Percentiles rank a stretch among this genome's conserved stretches.
These are phyloP conservation scores for Protobothrops mucrosquamatus DNA, from an alignment of 2,113 vertebrate species.

Conservation along the genomic window DNA sequence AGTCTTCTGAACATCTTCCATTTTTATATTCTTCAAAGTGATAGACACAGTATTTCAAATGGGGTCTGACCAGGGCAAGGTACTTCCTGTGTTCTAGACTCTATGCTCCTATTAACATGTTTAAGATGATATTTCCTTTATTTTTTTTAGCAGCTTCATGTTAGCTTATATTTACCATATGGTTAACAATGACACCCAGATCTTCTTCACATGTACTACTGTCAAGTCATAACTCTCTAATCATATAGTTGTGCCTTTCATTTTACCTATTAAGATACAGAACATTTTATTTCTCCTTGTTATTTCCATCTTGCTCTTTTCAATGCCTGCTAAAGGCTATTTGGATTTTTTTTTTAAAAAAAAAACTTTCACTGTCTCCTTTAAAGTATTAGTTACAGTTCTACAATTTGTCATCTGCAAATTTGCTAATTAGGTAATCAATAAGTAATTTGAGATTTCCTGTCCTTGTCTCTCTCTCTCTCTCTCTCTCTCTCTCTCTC, in stretches of 20 bases:
- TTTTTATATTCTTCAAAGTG: background rate
- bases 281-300: background rate
- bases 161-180: background rate
- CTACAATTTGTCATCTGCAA: background rate
- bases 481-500: too few species aligned
- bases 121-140: background rate
- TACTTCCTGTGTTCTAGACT: background rate
- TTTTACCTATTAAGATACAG: background rate
- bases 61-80: background rate
- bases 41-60: background rate
- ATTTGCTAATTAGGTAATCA: background rate
- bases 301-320: background rate
- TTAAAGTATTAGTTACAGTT: background rate
- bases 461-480: background rate
- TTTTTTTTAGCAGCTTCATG: background rate
- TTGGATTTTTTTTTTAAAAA: background rate
- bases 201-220: background rate
- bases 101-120: background rate
- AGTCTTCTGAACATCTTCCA: background rate
- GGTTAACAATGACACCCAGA: background rate
- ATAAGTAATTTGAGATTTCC: background rate
- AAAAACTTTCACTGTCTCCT: background rate
- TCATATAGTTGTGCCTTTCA: background rate
- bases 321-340: background rate
- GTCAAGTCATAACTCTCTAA: background rate